A percentile compares a stretch with the other conserved stretches of the same genome.
Conservation (phyloP, 1,140 invertebrate species). For the Aphaenogaster floridana region DNA sequence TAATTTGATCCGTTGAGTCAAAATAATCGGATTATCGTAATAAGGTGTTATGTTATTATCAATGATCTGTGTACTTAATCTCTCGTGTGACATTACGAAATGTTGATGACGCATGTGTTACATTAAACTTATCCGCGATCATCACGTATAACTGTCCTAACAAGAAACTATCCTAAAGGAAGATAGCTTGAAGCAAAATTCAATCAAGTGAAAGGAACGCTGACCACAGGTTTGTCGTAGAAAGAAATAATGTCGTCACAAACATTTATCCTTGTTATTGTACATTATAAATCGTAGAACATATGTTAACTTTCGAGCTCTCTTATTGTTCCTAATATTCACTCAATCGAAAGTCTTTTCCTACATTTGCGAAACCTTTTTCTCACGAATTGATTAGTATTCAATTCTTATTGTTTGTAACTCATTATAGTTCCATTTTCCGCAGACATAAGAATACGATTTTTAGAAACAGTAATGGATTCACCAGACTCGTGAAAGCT, state of each 20-base stretch:
- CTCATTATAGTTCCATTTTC: background rate
- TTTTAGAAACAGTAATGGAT: slow-evolving; percentile 8
- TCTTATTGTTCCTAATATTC: background rate
- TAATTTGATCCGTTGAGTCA: background rate
- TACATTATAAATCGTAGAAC: background rate
- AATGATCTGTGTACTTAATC: background rate
- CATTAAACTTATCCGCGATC: background rate
- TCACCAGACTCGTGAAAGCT: background rate
- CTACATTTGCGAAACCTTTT: background rate
- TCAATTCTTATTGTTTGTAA: background rate
- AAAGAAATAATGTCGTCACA: background rate
- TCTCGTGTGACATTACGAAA: background rate
- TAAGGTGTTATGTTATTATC: background rate
- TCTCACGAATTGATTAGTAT: background rate
- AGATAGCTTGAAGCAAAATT: slow-evolving; percentile 38
- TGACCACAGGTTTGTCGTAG: background rate
- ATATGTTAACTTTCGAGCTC: background rate
- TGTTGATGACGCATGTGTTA: background rate
- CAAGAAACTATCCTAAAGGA: background rate
- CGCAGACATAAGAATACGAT: background rate
- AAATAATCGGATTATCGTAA: background rate
- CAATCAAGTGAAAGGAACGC: slow-evolving; percentile 67
- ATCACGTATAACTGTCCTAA: slow-evolving; percentile 3
- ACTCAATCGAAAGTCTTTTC: background rate
- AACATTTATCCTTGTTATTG: background rate